Evolutionary conservation across 2,113 vertebrate species (phyloP).

Genomic region (Antechinus stuartii): DNA sequence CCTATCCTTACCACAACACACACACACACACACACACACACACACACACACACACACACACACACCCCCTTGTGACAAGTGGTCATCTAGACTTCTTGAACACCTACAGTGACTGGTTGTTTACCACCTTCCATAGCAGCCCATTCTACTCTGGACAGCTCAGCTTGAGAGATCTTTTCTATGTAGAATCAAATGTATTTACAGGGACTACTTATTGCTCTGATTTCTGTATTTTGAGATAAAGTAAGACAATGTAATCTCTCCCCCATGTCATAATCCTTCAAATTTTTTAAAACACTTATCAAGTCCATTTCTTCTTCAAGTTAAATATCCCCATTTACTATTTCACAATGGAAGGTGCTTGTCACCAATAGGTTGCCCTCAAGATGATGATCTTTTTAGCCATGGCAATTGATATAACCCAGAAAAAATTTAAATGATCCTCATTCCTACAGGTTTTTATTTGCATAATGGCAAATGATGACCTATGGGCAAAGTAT

Average conservation of each 20-base stretch:
- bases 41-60: not conserved
- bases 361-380: not conserved
- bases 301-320: not conserved
- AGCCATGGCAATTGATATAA: not conserved
- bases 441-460: not conserved
- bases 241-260: not conserved
- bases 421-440: not conserved
- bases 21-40: too few species aligned
- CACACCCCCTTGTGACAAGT: not conserved
- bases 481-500: not conserved
- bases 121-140: not conserved
- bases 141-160: not conserved
- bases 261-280: not conserved
- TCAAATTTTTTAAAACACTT: not conserved
- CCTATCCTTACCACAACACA: not conserved
- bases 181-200: not conserved
- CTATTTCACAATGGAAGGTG: not conserved
- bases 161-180: not conserved
- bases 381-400: not conserved
- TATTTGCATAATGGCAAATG: not conserved
- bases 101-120: not conserved
- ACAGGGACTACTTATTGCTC: not conserved
- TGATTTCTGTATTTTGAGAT: not conserved
- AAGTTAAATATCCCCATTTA: not conserved
- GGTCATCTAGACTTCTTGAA: not conserved